Base-by-base conservation (phyloP, 2,797 vertebrate species). In the Anomalospiza imberbis region DNA sequence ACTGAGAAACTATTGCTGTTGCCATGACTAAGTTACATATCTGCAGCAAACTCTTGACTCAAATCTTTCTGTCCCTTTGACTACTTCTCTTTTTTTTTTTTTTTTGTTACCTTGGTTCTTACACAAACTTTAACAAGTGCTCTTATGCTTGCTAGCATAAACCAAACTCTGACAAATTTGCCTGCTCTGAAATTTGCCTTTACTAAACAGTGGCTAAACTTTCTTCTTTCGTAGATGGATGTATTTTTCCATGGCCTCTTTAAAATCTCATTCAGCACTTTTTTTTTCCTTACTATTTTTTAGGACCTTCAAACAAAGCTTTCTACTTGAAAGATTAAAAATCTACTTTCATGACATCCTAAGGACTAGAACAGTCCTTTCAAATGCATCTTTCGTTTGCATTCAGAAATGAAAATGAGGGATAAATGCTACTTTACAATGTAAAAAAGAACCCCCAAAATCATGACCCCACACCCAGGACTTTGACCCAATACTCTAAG, bases 291-390 rank as follows among this genome's bases (percentile, higher is more conserved):
- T 15, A 50, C 86, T 86, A 73, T 71, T 90, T 95, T 81, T 81
- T 44, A 82, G 44, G 28, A 72, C 7, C 42, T 89, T 88, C 83
- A 90, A 42, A 91, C 34, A 88, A 85, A 75, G 17, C 11, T 50
- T 76, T 88, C 19, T 70, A 47, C 71, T 63, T 91, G 40, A 93
- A 93, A 95, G 91, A 72, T 63, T 74, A 53, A 91, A 91, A 89
- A 24, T 11, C 44, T 84, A 28, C 73, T 94, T 95, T 88, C 40
- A 55, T 31, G 48, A 62, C 63, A 90, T 53, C 53, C 40, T 78
- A 84, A 91, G 40, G 34, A 94, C 70, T 57, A 66, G 70, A 79
- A 79, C 13, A 73, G 44, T 54, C 36, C 32, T 78, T 95, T 90
- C 9, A 78, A 86, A 90, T 31, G 10, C 51, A 70, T 75, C 32